phyloP scores from a whole-genome alignment of 2,797 vertebrate genomes.

The Anguilla obscura region DNA sequence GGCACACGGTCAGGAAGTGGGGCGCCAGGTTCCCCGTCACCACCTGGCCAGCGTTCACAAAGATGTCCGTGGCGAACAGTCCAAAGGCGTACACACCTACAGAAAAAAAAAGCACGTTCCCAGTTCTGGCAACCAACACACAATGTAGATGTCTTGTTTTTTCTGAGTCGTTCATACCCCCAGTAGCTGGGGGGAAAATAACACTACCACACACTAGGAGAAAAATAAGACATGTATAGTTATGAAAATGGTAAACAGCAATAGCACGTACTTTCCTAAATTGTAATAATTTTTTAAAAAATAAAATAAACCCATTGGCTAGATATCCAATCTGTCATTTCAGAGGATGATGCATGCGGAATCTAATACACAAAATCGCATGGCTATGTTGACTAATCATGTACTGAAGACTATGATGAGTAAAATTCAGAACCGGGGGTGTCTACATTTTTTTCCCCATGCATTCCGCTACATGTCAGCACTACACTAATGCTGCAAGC shows the following conservation, averaged over 20 bases:
- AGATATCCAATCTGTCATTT: background rate
- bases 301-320: too few relatives aligned
- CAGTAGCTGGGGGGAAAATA: background rate
- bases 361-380: background rate
- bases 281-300: background rate
- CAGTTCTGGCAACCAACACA: background rate
- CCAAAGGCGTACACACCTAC: conserved; percentile 90
- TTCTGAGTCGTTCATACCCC: background rate
- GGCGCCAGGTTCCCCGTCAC: conserved; percentile 84
- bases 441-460: background rate
- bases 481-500: background rate
- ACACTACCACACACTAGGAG: background rate
- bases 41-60: conserved; percentile 90
- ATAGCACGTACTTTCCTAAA: background rate
- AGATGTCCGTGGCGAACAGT: conserved; percentile 90
- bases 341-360: background rate
- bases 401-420: background rate
- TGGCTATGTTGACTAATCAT: background rate
- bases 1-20: conserved; percentile 86
- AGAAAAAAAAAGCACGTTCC: conserved; percentile 32
- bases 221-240: background rate
- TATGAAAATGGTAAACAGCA: background rate
- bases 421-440: too few relatives aligned
- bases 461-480: background rate
- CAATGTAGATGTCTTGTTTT: background rate